Evolutionary conservation across 1,140 invertebrate genomes (phyloP), one percentile per base, ranked within the genome.

Genomic region (Monochamus saltuarius): DNA sequence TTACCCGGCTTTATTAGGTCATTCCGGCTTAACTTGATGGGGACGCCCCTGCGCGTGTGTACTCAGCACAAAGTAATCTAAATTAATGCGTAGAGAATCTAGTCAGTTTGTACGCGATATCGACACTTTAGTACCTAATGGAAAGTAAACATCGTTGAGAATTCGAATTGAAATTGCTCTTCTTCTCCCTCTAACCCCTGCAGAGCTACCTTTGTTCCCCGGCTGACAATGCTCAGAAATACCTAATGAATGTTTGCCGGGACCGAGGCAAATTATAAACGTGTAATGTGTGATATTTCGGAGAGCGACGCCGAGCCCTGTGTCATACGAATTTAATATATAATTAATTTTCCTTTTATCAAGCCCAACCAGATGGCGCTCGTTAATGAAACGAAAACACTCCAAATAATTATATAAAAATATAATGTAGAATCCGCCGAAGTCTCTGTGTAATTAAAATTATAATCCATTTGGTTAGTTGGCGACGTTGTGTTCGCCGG

Each of bases 71-170:
- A 66, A 66, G 64, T 64, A 69, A 69, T 69, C 62, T 69, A 69
- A 69, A 67, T 69, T 67, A 67, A 69, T 67, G 62, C 61, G 64
- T 66, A 65, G 62, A 64, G 65, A 69, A 66, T 69, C 60, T 63
- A 69, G 67, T 64, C 59, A 67, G 67, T 67, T 64, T 64, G 65
- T 64, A 62, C 61, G 54, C 65, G 62, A 67, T 67, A 69, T 69
- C 67, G 67, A 67, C 67, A 69, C 67, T 69, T 67, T 65, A 67
- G 57, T 63, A 69, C 62, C 67, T 69, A 69, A 69, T 69, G 67
- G 65, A 69, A 69, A 67, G 67, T 67, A 69, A 69, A 69, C 63
- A 69, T 62, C 57, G 65, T 62, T 64, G 61, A 64, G 62, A 65
- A 67, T 61, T 65, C 59, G 59, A 67, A 69, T 67, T 61, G 61